phyloP scores from a whole-genome alignment of 2,113 vertebrate genomes.

The Falcunculus frontatus region DNA sequence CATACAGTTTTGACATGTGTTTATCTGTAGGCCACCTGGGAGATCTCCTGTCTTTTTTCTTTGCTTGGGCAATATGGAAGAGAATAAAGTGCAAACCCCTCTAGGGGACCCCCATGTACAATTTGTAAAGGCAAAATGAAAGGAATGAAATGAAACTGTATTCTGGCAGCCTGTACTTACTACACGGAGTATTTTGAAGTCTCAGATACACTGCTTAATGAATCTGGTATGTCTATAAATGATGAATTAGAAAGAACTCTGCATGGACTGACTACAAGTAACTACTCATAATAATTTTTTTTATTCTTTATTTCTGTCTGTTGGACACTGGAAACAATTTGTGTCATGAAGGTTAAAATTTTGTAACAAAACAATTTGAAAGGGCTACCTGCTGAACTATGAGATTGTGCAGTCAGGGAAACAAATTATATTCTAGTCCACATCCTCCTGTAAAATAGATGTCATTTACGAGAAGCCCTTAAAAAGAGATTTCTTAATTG shows the following conservation, averaged over 20 bases:
- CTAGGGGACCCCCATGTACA: rapidly evolving
- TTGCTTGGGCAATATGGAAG: background rate
- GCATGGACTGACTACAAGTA: background rate
- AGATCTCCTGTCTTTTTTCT: background rate
- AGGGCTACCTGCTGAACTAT: background rate
- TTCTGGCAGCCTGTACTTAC: background rate
- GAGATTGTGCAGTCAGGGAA: background rate
- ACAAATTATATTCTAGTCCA: constrained; percentile 25
- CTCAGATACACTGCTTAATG: background rate
- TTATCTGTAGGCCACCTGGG: background rate
- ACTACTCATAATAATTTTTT: background rate
- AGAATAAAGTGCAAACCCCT: background rate
- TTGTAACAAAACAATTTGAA: background rate
- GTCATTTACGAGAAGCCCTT: constrained; percentile 62
- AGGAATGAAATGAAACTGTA: background rate
- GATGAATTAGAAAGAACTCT: background rate
- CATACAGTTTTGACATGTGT: background rate
- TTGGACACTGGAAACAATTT: background rate
- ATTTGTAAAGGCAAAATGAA: background rate
- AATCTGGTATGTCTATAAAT: background rate
- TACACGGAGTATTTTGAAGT: background rate
- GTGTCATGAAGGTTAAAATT: background rate
- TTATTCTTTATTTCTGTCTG: background rate
- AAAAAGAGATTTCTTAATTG: constrained; percentile 68
- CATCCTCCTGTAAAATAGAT: constrained; percentile 55